phyloP scores from a whole-genome alignment of 2,113 vertebrate species.

The Peromyscus californicus region DNA sequence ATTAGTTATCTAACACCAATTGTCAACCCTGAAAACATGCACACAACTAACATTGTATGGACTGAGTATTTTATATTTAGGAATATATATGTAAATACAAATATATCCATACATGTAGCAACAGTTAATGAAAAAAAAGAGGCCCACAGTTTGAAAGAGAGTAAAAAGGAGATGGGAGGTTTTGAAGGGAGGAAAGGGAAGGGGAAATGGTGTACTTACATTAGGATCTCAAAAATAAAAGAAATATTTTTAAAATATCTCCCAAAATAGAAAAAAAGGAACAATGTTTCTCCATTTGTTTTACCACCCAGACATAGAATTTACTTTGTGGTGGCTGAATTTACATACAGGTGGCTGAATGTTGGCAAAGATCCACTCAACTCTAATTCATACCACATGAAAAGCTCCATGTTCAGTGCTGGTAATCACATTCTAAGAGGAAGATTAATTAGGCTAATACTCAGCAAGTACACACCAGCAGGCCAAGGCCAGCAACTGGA shows the following conservation, averaged over 20 bases:
- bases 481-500: neutral
- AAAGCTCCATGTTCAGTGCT: neutral
- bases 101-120: neutral
- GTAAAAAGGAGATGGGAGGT: neutral
- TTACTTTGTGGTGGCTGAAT: neutral
- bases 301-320: neutral
- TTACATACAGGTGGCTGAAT: neutral
- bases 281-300: neutral
- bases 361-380: too few species aligned
- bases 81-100: neutral
- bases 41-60: neutral
- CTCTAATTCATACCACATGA: neutral
- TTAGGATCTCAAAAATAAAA: neutral
- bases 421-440: neutral
- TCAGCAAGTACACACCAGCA: neutral
- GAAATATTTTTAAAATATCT: neutral
- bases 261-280: neutral
- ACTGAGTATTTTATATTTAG: neutral
- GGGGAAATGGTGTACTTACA: neutral
- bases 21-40: neutral
- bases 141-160: neutral
- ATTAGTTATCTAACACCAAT: neutral
- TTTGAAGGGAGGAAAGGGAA: neutral
- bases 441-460: neutral
- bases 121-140: neutral